Base-by-base conservation (phyloP, 2,888 invertebrate genomes). In the Eristalis tenax region DNA sequence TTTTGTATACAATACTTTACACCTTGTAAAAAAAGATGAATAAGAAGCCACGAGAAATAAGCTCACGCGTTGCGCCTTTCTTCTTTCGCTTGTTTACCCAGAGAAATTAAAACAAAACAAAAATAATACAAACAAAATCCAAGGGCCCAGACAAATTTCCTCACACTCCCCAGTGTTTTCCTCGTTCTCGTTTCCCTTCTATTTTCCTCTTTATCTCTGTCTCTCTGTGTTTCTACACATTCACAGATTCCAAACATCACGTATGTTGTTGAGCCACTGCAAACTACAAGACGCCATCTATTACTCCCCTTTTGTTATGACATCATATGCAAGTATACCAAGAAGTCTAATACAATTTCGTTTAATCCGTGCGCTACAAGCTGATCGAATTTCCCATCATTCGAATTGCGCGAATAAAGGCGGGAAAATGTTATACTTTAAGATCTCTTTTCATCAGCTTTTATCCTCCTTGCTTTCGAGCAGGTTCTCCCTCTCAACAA, bases 321-420 rank as follows among this genome's bases (percentile, higher is more conserved):
- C 87, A 87, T 80, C 83, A 87, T 66, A 76, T 50, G 50, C 64
- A 65, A 56, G 35, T 26, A 28, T 10, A 35, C 43, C 35, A 74
- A 50, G 50, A 50, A 57, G 38, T 69, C 59, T 73, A 59, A 61
- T 43, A 56, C 65, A 35, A 59, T 68, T 64, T 50, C 22, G 65
- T 56, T 64, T n/a, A 35, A 43, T 63, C 63, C 23, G 59, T 76
- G 70, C 76, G 87, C 75, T 76, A 50, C 87, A 87, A 83, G 68
- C 63, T 76, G 79, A 87, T 87, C 87, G 83, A 87, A 87, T 87
- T 87, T 87, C 87, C 75, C 79, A 83, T 70, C 79, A 79, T 76
- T 59, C 32, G 32, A 32, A 32, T 32, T 6, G 68, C 71, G 66
- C 71, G 71, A 57, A 70, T 75, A 70, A 87, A 76, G 83, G 87